Base-by-base conservation (phyloP, 2,888 invertebrate species). In the Papilio demoleus region DNA sequence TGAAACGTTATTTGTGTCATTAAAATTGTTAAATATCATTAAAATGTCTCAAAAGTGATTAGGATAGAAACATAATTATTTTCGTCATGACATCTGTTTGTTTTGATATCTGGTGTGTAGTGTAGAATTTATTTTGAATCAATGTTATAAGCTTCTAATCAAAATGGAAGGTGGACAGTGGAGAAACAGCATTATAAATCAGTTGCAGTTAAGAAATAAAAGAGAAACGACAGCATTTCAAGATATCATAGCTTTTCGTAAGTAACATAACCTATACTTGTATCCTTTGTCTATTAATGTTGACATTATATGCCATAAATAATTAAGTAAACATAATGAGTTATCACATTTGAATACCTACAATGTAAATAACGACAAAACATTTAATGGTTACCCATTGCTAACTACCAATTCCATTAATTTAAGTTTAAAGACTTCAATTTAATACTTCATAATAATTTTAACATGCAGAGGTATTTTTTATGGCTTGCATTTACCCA, bases 201-300 rank as follows among this genome's bases (percentile, higher is more conserved):
- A 96, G 81, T 85, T 97, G 71, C 95, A 95, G 70, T 93, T 94
- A 71, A 93, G 97, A 80, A 97, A 97, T 87, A 95, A 94, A 86
- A 93, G 93, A 71, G 96, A 97, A 92, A 95, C 95, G 24, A 88
- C 94, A 70, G 94, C 95, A 78, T 97, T 96, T 86, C 95, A 95
- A 77, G 97, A 97, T 81, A 94, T 97, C 72, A 95, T 97, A 77
- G 88, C 94, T 75, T 95, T 96, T 88, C 97, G 97, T 97, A 94
- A 95, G 96, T 94, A 82, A 82, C 81, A 77, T 88, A 88, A 88
- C 88, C 87, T 86, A 53, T 71, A 56, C 14, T 42, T 40, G 31
- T 38, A 24, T 64, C 31, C 62, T 63, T 67, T 67, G 67, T 67
- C 62, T 40, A 56, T 14, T 56, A 14, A 40, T 62, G 36, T 63